These are phyloP conservation scores for Amblyornis subalaris DNA, from an alignment of 2,113 vertebrate species.

Conservation along the genomic window DNA sequence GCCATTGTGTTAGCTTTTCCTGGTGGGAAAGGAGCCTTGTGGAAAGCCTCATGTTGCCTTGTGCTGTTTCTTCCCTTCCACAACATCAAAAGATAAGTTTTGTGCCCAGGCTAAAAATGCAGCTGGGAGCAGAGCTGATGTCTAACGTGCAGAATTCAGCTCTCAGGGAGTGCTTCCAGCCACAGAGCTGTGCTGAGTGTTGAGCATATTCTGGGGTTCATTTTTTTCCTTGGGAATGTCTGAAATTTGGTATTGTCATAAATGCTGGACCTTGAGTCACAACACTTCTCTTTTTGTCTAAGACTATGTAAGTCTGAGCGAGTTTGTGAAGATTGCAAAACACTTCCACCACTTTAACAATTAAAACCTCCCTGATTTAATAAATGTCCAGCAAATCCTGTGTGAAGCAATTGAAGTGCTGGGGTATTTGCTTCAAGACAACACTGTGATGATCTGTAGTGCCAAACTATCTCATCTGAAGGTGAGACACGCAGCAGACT, in stretches of 20 bases:
- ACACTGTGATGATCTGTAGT: background rate
- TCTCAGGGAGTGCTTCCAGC: background rate
- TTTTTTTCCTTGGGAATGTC: background rate
- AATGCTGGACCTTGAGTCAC: background rate
- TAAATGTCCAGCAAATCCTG: background rate
- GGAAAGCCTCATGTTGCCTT: background rate
- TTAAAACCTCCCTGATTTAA: background rate
- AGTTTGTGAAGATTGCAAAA: background rate
- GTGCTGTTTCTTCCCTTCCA: background rate
- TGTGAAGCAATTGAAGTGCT: background rate
- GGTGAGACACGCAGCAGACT: background rate
- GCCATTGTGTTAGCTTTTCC: background rate
- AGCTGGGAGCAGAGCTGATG: background rate
- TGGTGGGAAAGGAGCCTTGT: background rate
- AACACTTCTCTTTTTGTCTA: background rate
- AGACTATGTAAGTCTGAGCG: background rate
- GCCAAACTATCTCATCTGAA: background rate
- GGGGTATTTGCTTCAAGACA: background rate
- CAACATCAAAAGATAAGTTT: background rate
- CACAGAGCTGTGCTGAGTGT: background rate
- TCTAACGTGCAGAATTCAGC: background rate
- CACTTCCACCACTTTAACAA: background rate
- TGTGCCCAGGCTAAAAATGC: background rate
- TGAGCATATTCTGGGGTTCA: rapidly evolving
- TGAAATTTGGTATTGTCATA: background rate